Conservation (phyloP, 2,888 invertebrate genomes). For the Muschampia plurimacula region DNA sequence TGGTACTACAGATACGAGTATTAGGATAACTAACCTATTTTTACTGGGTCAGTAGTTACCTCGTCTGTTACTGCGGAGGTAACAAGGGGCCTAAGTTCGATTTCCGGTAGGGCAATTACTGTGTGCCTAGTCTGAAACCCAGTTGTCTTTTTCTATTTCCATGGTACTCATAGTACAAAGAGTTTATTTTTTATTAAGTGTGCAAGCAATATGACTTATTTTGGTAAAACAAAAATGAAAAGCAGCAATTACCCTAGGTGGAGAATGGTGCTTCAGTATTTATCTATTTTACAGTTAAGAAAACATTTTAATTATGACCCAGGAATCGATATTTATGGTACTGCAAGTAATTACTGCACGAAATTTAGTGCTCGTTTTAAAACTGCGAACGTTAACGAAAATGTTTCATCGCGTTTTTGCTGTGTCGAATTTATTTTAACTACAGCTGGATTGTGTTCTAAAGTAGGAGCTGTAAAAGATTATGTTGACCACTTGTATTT, state of each 20-base stretch:
- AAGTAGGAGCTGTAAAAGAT: conserved; percentile 17
- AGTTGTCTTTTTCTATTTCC: too few species aligned
- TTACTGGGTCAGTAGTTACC: too few species aligned
- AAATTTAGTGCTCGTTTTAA: conserved; percentile 35
- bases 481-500: neutral
- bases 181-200: too few species aligned
- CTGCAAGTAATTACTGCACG: conserved; percentile 37
- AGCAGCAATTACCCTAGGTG: conserved; percentile 21
- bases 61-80: too few species aligned
- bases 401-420: conserved; percentile 25
- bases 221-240: neutral
- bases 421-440: conserved; percentile 29
- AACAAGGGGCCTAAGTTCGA: too few species aligned
- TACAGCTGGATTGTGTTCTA: conserved; percentile 11
- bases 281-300: conserved; percentile 32
- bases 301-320: conserved; percentile 36
- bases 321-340: conserved; percentile 35
- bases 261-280: conserved; percentile 18
- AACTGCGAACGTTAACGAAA: conserved; percentile 35
- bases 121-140: too few species aligned
- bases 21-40: too few species aligned
- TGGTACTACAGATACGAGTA: too few species aligned
- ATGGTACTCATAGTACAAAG: too few species aligned
- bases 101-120: too few species aligned
- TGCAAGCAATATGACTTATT: neutral